Conservation (phyloP, 2,797 vertebrate genomes). For the Leptoclinus maculatus region DNA sequence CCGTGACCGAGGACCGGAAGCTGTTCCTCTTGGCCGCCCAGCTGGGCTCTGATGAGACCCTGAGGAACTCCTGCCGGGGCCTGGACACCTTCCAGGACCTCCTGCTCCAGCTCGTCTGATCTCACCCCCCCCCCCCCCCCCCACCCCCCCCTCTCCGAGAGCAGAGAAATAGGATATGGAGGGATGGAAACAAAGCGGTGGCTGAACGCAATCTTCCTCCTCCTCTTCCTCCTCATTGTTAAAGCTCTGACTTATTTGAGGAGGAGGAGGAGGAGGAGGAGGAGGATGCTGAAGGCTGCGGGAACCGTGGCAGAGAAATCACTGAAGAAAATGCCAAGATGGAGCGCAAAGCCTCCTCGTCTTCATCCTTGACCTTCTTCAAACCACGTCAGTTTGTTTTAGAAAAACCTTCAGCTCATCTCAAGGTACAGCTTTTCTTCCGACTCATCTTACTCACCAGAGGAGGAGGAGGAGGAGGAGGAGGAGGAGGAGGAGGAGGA, state of each 20-base stretch:
- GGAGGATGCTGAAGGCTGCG: conserved; percentile 1
- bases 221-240: conserved; percentile 10
- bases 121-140: not conserved
- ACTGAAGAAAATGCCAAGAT: conserved; percentile 4
- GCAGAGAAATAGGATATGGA: conserved; percentile 14
- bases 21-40: conserved; percentile 88
- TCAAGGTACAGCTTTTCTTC: not conserved
- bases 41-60: conserved; percentile 74
- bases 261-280: conserved; percentile 16
- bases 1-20: conserved; percentile 75
- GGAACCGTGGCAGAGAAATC: conserved; percentile 1
- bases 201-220: conserved; percentile 27
- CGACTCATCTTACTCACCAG: conserved; percentile 4
- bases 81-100: conserved; percentile 87
- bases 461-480: conserved; percentile 54
- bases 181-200: conserved; percentile 7
- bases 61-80: conserved; percentile 71
- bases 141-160: not conserved
- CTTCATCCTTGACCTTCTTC: not conserved
- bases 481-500: conserved; percentile 47
- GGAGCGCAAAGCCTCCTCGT: not conserved
- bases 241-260: conserved; percentile 9
- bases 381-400: not conserved
- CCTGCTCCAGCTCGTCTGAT: conserved; percentile 86
- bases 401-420: conserved; percentile 12